phyloP scores from a whole-genome alignment of 2,797 vertebrate genomes.

The Acanthurus tractus region DNA sequence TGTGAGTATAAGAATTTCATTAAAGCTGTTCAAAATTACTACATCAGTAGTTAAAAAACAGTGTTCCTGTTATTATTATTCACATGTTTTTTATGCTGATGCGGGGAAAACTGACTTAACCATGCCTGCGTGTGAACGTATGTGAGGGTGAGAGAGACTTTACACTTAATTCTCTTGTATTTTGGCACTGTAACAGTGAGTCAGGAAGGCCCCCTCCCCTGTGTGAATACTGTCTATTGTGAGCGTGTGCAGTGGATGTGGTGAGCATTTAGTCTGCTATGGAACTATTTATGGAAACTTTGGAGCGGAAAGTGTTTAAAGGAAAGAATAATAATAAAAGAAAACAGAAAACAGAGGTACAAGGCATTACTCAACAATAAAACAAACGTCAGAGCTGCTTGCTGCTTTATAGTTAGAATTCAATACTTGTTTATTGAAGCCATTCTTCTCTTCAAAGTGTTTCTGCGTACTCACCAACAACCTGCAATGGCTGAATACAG shows the following conservation, averaged over 20 bases:
- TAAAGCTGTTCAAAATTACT: neutral
- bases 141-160: slow-evolving; percentile 31
- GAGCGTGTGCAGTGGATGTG: slow-evolving; percentile 74
- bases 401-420: slow-evolving; percentile 47
- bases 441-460: slow-evolving; percentile 18
- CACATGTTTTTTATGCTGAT: neutral
- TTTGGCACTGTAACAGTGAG: slow-evolving; percentile 58
- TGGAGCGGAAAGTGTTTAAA: slow-evolving; percentile 73
- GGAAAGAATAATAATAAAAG: slow-evolving; percentile 77
- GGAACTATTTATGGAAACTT: slow-evolving; percentile 81
- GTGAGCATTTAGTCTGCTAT: slow-evolving; percentile 57
- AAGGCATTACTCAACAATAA: slow-evolving; percentile 67
- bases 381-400: slow-evolving; percentile 51
- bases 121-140: slow-evolving; percentile 19
- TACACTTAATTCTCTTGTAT: slow-evolving; percentile 56
- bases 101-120: neutral
- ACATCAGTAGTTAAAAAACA: neutral
- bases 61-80: slow-evolving; percentile 3
- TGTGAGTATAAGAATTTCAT: neutral
- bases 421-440: slow-evolving; percentile 52
- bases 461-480: slow-evolving; percentile 20
- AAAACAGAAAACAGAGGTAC: slow-evolving; percentile 55
- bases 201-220: slow-evolving; percentile 81
- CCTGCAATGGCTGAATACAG: slow-evolving; percentile 18
- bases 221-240: slow-evolving; percentile 79